phyloP scores from a whole-genome alignment of 2,113 vertebrate species.

The Marcusenius ussheri region DNA sequence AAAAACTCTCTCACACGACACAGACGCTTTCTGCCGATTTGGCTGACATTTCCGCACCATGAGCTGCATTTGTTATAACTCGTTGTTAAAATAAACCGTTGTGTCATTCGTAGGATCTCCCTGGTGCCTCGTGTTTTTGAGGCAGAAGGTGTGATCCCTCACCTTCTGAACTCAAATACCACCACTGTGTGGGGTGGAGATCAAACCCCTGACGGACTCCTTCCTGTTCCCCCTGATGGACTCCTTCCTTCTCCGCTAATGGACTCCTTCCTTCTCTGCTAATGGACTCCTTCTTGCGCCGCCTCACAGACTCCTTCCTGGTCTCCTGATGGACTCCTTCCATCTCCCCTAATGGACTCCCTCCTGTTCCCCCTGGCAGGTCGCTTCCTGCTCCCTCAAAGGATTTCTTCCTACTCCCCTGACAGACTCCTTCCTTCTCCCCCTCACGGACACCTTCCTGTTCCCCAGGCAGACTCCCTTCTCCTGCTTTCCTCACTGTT shows the following conservation, averaged over 20 bases:
- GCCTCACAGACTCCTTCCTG: background rate
- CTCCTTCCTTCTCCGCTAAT: background rate
- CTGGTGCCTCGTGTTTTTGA: background rate
- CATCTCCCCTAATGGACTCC: background rate
- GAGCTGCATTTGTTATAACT: constrained; percentile 1
- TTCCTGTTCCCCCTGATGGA: background rate
- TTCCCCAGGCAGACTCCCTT: background rate
- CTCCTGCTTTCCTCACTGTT: background rate
- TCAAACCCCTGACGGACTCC: background rate
- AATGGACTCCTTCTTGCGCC: background rate
- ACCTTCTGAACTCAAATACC: background rate
- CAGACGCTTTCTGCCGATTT: background rate
- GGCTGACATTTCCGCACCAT: background rate
- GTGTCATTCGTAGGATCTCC: background rate
- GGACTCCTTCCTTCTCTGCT: too few species aligned
- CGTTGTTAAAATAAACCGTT: background rate
- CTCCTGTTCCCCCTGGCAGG: too few species aligned
- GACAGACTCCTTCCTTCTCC: too few species aligned
- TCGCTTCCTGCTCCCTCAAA: background rate
- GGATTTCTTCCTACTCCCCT: background rate
- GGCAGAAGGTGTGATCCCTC: background rate
- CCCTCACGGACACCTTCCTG: background rate
- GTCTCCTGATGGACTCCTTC: background rate
- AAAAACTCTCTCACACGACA: background rate
- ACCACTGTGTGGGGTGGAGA: background rate